Conservation (phyloP, 2,888 invertebrate genomes). For the Mesorhabditis spiculigera region DNA sequence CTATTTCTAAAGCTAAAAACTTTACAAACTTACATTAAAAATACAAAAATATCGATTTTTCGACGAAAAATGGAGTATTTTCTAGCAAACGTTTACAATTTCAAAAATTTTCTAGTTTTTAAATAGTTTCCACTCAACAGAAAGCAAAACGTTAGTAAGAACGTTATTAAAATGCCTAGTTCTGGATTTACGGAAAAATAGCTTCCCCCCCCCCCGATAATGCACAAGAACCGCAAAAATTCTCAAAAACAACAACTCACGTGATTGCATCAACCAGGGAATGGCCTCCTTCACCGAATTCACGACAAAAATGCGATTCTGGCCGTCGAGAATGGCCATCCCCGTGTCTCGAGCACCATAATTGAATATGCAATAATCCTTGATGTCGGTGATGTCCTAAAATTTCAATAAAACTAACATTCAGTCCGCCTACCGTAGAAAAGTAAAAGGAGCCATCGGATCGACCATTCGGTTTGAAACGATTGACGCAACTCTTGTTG, state of each 20-base stretch:
- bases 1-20: not conserved
- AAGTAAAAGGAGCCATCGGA: slow-evolving; percentile 22
- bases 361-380: slow-evolving; percentile 15
- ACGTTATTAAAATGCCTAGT: no score
- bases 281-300: slow-evolving; percentile 38
- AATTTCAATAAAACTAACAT: not conserved
- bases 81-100: no score
- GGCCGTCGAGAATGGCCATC: slow-evolving; percentile 37
- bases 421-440: not conserved
- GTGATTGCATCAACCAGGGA: slow-evolving; percentile 33
- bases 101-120: no score
- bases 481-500: slow-evolving; percentile 20
- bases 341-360: slow-evolving; percentile 25
- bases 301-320: slow-evolving; percentile 29
- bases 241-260: slow-evolving; percentile 11
- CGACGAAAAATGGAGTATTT: no score
- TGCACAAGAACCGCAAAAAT: no score
- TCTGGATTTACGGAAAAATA: no score
- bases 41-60: no score
- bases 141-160: no score
- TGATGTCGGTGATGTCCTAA: slow-evolving; percentile 14
- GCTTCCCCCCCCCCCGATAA: no score
- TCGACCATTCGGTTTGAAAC: slow-evolving; percentile 27
- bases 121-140: no score
- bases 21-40: no score